Base-by-base conservation (phyloP, 2,888 invertebrate genomes). In the Melinaea menophilus region DNA sequence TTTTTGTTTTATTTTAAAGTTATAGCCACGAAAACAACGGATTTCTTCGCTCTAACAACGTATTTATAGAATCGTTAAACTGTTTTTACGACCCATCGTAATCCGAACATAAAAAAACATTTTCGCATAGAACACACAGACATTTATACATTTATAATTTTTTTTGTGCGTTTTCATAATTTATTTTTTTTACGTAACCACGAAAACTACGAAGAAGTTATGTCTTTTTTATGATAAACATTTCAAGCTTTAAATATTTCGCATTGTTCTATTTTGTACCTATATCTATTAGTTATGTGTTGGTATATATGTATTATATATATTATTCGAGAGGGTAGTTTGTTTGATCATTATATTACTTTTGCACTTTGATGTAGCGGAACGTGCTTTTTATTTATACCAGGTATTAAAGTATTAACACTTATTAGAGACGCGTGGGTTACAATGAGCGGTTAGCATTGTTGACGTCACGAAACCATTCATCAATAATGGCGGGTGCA, bases 51-150 rank as follows among this genome's bases (percentile, higher is more conserved):
- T 80, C 75, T 76, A 77, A 74, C 75, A 75, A 72, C 73, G 78
- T 83, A 84, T 87, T 86, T 85, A 84, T 80, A 81, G 83, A 82
- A 80, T 78, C 85, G 78, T 87, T 85, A 87, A 85, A 82, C 71
- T 70, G 9, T 76, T 80, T 86, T 88, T 87, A 88, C 80, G 87
- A 85, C 73, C 72, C 73, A 76, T 74, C 77, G 81, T 85, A 83
- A 86, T 85, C 79, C 81, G 76, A 74, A 79, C 80, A 80, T 86
- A 85, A 87, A 88, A 85, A 81, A 80, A 85, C 78, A 77, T 78
- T 78, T 77, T 70, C 73, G 76, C 77, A 78, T 80, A 72, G 78
- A 74, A 77, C 78, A 78, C 73, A 80, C 79, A 77, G 75, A 81
- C 80, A 75, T 80, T 78, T 81, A 76, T 83, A 85, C 51, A 86